phyloP scores from a whole-genome alignment of 1,140 invertebrate genomes.

The Heliconius hermathena region DNA sequence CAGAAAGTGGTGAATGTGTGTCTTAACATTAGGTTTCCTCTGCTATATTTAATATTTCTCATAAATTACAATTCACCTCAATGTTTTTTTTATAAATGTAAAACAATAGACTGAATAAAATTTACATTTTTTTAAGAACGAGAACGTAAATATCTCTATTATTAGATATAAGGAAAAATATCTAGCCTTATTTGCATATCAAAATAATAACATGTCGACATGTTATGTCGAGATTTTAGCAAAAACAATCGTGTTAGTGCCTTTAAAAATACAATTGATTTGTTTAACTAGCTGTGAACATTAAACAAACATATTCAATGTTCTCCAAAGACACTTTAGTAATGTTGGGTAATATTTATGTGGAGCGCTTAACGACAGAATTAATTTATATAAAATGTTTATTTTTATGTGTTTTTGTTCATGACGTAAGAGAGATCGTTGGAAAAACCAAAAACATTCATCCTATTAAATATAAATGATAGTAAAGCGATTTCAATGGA shows the following conservation, averaged over 20 bases:
- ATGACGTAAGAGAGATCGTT: background rate
- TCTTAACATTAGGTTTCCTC: too few relatives aligned
- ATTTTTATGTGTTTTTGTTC: background rate
- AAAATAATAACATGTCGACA: background rate
- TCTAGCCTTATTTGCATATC: background rate
- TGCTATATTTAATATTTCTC: background rate
- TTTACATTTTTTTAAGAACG: too few relatives aligned
- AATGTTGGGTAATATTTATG: background rate
- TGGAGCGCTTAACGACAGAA: slow-evolving; percentile 1
- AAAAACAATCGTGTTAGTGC: background rate
- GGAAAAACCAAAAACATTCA: background rate
- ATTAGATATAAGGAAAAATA: too few relatives aligned
- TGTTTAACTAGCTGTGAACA: background rate
- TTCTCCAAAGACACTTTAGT: background rate
- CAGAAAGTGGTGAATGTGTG: too few relatives aligned
- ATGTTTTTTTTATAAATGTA: background rate
- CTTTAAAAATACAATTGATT: background rate
- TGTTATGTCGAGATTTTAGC: background rate
- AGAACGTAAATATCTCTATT: background rate
- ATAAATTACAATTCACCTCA: background rate
- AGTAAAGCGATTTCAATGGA: background rate
- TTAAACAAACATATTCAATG: background rate
- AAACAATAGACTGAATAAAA: background rate
- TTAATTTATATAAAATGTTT: slow-evolving; percentile 8
- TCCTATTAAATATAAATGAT: background rate